phyloP scores from a whole-genome alignment of 2,113 vertebrate genomes.

The Heloderma charlesbogerti region DNA sequence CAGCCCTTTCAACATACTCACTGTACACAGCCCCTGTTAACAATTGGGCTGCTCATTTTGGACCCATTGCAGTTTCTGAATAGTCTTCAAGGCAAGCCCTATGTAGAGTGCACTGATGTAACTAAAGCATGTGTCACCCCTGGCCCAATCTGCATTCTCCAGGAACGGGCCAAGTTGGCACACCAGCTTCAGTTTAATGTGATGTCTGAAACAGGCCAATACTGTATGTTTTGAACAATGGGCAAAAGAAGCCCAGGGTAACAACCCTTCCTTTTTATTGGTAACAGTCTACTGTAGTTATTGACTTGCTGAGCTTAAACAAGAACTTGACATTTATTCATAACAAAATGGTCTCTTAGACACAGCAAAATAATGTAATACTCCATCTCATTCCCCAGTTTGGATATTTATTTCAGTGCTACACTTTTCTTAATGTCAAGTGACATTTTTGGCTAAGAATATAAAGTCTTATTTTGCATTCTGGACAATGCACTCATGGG shows the following conservation, averaged over 20 bases:
- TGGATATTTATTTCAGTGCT: conserved; percentile 8
- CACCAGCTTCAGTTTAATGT: background rate
- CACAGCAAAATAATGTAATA: conserved; percentile 1
- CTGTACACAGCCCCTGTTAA: too few relatives aligned
- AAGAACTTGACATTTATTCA: conserved; percentile 49
- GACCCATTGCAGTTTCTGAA: too few relatives aligned
- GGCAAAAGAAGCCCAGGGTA: background rate
- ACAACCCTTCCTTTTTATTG: conserved; percentile 16
- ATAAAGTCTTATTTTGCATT: conserved; percentile 32
- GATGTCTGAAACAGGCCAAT: background rate
- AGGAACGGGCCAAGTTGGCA: too few relatives aligned
- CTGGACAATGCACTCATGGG: conserved; percentile 8
- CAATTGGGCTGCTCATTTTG: too few relatives aligned
- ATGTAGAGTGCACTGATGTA: too few relatives aligned
- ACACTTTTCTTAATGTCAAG: background rate
- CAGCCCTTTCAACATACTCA: too few relatives aligned
- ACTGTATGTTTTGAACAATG: background rate
- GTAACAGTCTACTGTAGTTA: background rate
- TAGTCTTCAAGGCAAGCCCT: too few relatives aligned
- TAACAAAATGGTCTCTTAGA: conserved; percentile 5
- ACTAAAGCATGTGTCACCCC: too few relatives aligned
- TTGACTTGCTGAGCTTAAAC: conserved; percentile 34
- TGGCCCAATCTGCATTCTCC: too few relatives aligned
- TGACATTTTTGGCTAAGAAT: conserved; percentile 22
- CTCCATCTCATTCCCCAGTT: background rate